phyloP scores from a whole-genome alignment of 1,140 invertebrate species.

The Portunus trituberculatus region DNA sequence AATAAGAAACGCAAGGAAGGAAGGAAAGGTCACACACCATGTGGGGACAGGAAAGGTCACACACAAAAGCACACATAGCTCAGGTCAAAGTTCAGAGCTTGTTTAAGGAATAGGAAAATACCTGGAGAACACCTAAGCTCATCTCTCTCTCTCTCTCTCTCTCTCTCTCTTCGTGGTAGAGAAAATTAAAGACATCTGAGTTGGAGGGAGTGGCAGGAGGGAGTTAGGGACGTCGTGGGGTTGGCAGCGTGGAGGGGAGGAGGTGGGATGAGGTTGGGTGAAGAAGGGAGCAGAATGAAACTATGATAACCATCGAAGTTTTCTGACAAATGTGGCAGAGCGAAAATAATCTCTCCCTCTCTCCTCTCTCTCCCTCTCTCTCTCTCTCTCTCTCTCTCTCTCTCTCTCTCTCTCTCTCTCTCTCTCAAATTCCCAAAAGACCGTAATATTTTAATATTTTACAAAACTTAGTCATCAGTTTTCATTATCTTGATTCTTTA shows the following conservation, averaged over 20 bases:
- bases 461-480: no score
- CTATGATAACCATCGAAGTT: background rate
- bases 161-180: no score
- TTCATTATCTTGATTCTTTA: no score
- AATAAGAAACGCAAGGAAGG: background rate
- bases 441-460: no score
- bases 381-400: conserved; percentile 20
- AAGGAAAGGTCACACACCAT: background rate
- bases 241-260: background rate
- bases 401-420: conserved; percentile 20
- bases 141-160: no score
- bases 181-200: no score
- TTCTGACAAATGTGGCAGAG: background rate
- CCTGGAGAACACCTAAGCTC: background rate
- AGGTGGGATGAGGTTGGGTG: background rate
- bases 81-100: background rate
- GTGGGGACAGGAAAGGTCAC: background rate
- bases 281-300: background rate
- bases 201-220: no score
- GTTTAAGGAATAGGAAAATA: background rate
- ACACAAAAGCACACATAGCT: background rate
- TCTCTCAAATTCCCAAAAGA: background rate
- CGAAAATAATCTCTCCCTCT: background rate
- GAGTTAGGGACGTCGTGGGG: background rate
- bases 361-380: background rate